A percentile compares a stretch with the other conserved stretches of the same genome.
These are phyloP conservation scores for Athripsodes cinereus DNA, from an alignment of 2,888 invertebrate genomes.

Conservation along the genomic window DNA sequence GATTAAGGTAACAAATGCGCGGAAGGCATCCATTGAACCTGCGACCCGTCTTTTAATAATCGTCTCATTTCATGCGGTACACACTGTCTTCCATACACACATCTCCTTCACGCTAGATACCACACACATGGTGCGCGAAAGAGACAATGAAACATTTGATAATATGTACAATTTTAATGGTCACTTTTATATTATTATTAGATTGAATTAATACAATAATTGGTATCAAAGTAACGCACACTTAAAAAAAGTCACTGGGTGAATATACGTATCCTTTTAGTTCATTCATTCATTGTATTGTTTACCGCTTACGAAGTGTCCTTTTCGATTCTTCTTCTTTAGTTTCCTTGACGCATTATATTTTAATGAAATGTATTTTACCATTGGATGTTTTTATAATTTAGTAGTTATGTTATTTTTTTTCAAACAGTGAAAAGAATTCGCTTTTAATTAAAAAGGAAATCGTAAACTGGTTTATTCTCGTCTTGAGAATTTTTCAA, in stretches of 20 bases:
- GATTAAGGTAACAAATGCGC: conserved; percentile 10
- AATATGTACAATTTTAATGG: too few relatives aligned
- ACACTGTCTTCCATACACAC: background rate
- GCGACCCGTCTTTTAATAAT: conserved; percentile 9
- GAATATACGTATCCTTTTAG: too few relatives aligned
- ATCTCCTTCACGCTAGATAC: conserved; percentile 4
- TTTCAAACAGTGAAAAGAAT: conserved; percentile 11
- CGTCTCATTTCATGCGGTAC: conserved; percentile 17
- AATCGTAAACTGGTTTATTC: background rate
- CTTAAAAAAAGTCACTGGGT: too few relatives aligned
- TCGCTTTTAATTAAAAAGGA: conserved; percentile 14
- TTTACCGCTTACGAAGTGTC: background rate
- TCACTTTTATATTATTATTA: too few relatives aligned
- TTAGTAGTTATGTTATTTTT: conserved; percentile 5
- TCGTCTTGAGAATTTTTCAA: too few relatives aligned
- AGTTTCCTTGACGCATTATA: too few relatives aligned
- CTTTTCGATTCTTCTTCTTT: too few relatives aligned
- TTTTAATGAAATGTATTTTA: conserved; percentile 1
- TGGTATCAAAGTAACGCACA: too few relatives aligned
- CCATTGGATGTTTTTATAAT: conserved; percentile 1
- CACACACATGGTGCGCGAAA: background rate
- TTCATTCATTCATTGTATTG: too few relatives aligned
- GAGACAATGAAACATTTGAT: background rate
- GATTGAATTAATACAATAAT: too few relatives aligned
- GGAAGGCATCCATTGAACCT: conserved; percentile 19